Evolutionary conservation across 1,140 invertebrate species (phyloP), one percentile per base, ranked within the genome.

Genomic region (Drosophila kohkoa): DNA sequence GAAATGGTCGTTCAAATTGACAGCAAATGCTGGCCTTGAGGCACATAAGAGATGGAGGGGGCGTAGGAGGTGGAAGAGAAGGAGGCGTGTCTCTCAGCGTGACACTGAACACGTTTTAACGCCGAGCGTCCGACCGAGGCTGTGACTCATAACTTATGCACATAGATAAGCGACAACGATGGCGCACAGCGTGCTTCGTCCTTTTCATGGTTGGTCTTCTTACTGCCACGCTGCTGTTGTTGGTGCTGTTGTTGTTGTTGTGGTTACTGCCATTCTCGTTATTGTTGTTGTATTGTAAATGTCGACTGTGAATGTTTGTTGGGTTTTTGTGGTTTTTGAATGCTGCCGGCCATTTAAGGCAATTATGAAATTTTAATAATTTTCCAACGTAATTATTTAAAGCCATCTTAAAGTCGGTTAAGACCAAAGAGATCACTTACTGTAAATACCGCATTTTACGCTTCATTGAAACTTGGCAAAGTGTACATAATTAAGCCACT

Each of bases 361-460:
- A 88, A 88, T 88, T 89, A 88, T 89, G 63, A 89, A 88, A 89
- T 81, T 89, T 88, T 88, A 70, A 89, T 88, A 71, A 79, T 73
- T 77, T 59, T 48, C 41, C 59, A 69, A 46, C 55, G 72, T 71
- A 88, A 79, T 88, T 79, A 81, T 75, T 86, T 82, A 68, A 88
- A 79, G 76, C 48, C 6, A 41, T 30, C 20, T 65, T 77, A 35
- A 77, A 82, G 51, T 67, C 35, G 38, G 15, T 32, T 30, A 38
- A 38, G 46, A 35, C 16, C 38, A 5, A 5, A 1, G 3, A 25
- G 16, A 59, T 60, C 43, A 20, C n/a, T 55, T 46, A 55, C 43
- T 54, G 49, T 51, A 59, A 54, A 65, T 60, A 55, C 60, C 48
- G 20, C 32, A 62, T 13, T 68, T 57, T n/a, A 73, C 57, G 48